Percentiles rank a stretch among this genome's conserved stretches.
phyloP scores from a whole-genome alignment of 2,888 invertebrate genomes.

The Pristionchus arcanus region DNA sequence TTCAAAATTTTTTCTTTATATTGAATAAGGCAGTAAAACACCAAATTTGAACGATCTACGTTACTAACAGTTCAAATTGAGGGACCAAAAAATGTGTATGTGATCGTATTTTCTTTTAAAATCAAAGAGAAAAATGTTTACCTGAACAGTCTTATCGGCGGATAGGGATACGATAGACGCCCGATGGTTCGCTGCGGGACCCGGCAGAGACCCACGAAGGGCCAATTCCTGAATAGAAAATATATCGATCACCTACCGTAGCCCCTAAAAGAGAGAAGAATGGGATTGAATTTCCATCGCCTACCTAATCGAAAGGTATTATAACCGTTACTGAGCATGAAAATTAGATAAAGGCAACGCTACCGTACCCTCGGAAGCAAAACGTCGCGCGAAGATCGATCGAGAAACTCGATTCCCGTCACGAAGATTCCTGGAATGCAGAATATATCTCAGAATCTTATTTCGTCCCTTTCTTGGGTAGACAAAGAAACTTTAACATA shows the following conservation, averaged over 20 bases:
- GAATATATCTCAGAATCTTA: neutral
- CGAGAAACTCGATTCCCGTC: slow-evolving; percentile 93
- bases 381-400: slow-evolving; percentile 58
- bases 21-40: no score
- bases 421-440: slow-evolving; percentile 89
- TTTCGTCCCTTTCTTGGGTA: no score
- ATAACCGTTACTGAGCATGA: neutral
- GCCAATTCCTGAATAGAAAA: neutral
- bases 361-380: slow-evolving; percentile 52
- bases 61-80: no score
- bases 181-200: slow-evolving; percentile 65
- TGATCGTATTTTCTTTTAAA: no score
- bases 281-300: no score
- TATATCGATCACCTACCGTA: neutral
- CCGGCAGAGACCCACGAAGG: slow-evolving; percentile 60
- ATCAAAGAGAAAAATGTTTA: no score
- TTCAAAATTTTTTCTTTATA: neutral
- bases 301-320: neutral
- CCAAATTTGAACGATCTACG: no score
- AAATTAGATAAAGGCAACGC: neutral
- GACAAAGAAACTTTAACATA: no score
- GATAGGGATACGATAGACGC: slow-evolving; percentile 74
- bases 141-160: slow-evolving; percentile 76
- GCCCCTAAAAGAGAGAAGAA: neutral
- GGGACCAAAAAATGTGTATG: no score